Percentiles rank a stretch among this genome's conserved stretches.
Conservation (phyloP, 2,113 vertebrate species). For the Cranoglanis bouderius region DNA sequence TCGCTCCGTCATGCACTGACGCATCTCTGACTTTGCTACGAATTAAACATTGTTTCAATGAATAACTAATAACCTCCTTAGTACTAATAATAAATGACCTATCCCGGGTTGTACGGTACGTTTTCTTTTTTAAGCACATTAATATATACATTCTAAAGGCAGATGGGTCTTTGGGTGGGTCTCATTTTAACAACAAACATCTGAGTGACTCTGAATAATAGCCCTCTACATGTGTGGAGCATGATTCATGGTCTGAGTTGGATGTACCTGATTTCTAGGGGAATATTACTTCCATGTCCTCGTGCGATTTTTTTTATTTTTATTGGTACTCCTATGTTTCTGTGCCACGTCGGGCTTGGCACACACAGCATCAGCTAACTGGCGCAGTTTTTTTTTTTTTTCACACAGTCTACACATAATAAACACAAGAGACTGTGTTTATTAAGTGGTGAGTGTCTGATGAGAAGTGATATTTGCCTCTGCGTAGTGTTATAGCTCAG, state of each 20-base stretch:
- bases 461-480: slow-evolving; percentile 63
- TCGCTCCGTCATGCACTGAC: slow-evolving; percentile 23
- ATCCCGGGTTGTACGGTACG: background rate
- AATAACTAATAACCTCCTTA: slow-evolving; percentile 36
- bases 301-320: background rate
- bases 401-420: slow-evolving; percentile 28
- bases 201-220: slow-evolving; percentile 27
- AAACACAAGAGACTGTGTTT: slow-evolving; percentile 35
- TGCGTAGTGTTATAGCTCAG: slow-evolving; percentile 60
- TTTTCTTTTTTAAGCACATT: background rate
- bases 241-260: background rate
- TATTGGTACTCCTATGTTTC: slow-evolving; percentile 1
- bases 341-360: slow-evolving; percentile 27
- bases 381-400: background rate
- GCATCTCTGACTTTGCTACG: slow-evolving; percentile 15
- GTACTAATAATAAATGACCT: slow-evolving; percentile 29
- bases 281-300: slow-evolving; percentile 14
- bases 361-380: slow-evolving; percentile 22
- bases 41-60: slow-evolving; percentile 42
- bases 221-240: background rate
- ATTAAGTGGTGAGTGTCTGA: slow-evolving; percentile 50
- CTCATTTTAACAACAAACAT: slow-evolving; percentile 13
- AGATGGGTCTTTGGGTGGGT: background rate
- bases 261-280: background rate
- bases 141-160: background rate